These are phyloP conservation scores for Enteromius radiatus DNA, from an alignment of 2,797 vertebrate genomes.

Conservation along the genomic window DNA sequence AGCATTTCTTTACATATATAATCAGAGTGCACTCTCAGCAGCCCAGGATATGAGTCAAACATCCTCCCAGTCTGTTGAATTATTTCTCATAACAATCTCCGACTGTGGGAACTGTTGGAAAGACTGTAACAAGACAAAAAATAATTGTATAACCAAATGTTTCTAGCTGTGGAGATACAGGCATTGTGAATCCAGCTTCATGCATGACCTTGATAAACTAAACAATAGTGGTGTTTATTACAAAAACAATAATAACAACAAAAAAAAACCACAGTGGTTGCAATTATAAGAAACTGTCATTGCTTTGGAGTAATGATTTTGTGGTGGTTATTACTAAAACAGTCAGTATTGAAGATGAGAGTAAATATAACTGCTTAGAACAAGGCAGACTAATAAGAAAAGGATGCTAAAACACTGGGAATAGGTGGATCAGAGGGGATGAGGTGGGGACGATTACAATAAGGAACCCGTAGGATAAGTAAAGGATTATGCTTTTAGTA, in stretches of 20 bases:
- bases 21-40: slow-evolving; percentile 50
- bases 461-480: slow-evolving; percentile 11
- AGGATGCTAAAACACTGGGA: slow-evolving; percentile 5
- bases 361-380: slow-evolving; percentile 16
- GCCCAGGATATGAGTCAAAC: slow-evolving; percentile 39
- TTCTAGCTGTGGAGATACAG: slow-evolving; percentile 56
- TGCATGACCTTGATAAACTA: slow-evolving; percentile 38
- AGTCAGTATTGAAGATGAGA: slow-evolving; percentile 41
- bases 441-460: neutral
- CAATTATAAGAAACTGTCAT: neutral
- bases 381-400: slow-evolving; percentile 1
- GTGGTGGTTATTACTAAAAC: slow-evolving; percentile 67
- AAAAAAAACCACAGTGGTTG: slow-evolving; percentile 49
- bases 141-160: slow-evolving; percentile 32
- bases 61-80: slow-evolving; percentile 33
- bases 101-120: slow-evolving; percentile 11
- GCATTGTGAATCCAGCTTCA: slow-evolving; percentile 56
- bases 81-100: slow-evolving; percentile 36
- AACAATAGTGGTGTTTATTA: slow-evolving; percentile 57
- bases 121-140: slow-evolving; percentile 34
- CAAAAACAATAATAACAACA: slow-evolving; percentile 54
- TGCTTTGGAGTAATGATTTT: slow-evolving; percentile 15
- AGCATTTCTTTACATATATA: slow-evolving; percentile 72
- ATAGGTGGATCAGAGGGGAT: neutral
- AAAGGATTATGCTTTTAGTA: slow-evolving; percentile 30